Base-by-base conservation (phyloP, 2,113 vertebrate species). In the Turnix velox region DNA sequence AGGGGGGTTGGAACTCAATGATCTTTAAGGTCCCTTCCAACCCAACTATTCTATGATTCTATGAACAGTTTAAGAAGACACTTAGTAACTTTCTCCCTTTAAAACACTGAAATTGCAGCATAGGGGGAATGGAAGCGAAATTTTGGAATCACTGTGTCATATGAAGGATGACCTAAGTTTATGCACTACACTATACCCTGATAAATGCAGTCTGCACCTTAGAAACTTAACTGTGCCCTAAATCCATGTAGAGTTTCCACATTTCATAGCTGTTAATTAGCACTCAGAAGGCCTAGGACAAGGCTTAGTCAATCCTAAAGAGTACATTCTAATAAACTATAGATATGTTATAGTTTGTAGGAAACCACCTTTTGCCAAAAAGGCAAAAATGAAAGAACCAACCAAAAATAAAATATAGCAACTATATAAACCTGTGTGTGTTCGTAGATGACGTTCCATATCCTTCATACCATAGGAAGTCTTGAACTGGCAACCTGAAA, bases 381-480 rank as follows among this genome's bases (percentile, higher is more conserved):
- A 54, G 68, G 15, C 39, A 37, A 30, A 48, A 73, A 73, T 25
- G 33, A 86, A 5, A 20, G 84, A 88, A 37, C 3, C 7, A 22
- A 42, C 14, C 12, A 54, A n/a, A 71, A 74, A 30, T 5, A 55
- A 77, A 74, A 71, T 12, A 58, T 0, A 35, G 48, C 7, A 9
- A 61, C 30, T 33, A 20, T 18, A 51, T 49, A 67, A 94, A 99
- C 99, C 99, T 2, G 99, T 99, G 96, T 99, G 99, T 1, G 99
- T 99, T 95, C 99, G 98, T 67, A 99, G 97, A 51, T 99, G 99
- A 1, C 99, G 97, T 57, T 99, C 99, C 99, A 99, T 99, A 91
- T 99, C 99, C 97, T 99, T 99, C 97, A 99, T 99, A 24, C 99
- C 99, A 40, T 99, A 99, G 62, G 99, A 98, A 3, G 99, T 99